Conservation (phyloP, 2,797 vertebrate species). For the Phalanger gymnotis region DNA sequence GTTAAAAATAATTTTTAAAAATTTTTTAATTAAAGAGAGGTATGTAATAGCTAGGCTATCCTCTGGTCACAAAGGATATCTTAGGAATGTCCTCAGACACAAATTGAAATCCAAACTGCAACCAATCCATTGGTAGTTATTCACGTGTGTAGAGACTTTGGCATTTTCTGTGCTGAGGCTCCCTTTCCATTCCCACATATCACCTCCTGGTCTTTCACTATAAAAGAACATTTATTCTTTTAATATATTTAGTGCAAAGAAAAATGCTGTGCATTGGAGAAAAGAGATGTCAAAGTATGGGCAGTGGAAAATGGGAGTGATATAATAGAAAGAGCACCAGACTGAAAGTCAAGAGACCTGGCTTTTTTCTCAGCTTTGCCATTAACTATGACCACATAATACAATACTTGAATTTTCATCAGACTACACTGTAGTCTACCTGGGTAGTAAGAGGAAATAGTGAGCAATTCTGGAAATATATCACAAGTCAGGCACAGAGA, state of each 20-base stretch:
- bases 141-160: background rate
- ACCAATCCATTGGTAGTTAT: background rate
- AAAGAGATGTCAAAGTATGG: background rate
- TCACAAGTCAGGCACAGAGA: background rate
- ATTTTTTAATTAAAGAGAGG: conserved; percentile 24
- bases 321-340: background rate
- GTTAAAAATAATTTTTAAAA: background rate
- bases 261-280: conserved; percentile 10
- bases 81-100: conserved; percentile 2
- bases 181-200: background rate
- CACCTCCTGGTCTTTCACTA: background rate
- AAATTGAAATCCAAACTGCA: background rate
- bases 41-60: background rate
- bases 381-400: background rate
- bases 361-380: background rate
- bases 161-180: background rate
- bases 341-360: background rate
- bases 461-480: background rate
- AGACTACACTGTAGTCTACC: background rate
- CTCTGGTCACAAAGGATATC: background rate
- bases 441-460: background rate
- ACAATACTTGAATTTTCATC: too few species aligned
- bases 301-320: background rate
- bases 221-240: background rate
- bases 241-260: conserved; percentile 24